These are phyloP conservation scores for Drosophila triauraria DNA, from an alignment of 1,140 invertebrate species.

Conservation along the genomic window DNA sequence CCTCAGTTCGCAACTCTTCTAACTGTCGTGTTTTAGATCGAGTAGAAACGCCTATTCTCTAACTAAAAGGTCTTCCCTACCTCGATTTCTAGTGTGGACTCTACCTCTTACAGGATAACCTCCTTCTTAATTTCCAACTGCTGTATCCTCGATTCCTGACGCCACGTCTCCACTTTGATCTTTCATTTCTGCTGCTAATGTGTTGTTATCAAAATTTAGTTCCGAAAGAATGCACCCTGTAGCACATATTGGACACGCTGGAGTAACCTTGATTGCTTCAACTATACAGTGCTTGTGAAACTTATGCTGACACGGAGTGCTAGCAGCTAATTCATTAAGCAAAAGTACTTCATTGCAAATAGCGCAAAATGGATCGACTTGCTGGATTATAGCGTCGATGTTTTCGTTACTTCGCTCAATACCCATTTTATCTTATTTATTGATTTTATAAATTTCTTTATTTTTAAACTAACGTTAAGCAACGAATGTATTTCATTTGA, in stretches of 20 bases:
- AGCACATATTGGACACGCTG: background rate
- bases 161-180: background rate
- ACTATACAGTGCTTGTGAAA: background rate
- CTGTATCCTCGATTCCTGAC: background rate
- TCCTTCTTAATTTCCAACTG: background rate
- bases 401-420: background rate
- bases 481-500: background rate
- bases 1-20: no score
- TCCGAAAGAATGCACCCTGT: background rate
- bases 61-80: no score
- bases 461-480: background rate
- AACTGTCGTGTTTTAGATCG: no score
- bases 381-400: background rate
- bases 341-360: background rate
- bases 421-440: background rate
- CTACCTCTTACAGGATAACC: background rate
- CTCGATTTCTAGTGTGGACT: background rate
- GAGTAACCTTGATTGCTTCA: background rate
- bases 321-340: background rate
- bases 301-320: background rate
- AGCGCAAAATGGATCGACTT: background rate
- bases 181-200: constrained; percentile 3
- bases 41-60: no score
- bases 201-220: background rate
- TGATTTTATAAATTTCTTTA: no score